Percentiles rank a stretch among this genome's conserved stretches.
Evolutionary conservation across 2,797 vertebrate species (phyloP).

Genomic region (Sparus aurata): DNA sequence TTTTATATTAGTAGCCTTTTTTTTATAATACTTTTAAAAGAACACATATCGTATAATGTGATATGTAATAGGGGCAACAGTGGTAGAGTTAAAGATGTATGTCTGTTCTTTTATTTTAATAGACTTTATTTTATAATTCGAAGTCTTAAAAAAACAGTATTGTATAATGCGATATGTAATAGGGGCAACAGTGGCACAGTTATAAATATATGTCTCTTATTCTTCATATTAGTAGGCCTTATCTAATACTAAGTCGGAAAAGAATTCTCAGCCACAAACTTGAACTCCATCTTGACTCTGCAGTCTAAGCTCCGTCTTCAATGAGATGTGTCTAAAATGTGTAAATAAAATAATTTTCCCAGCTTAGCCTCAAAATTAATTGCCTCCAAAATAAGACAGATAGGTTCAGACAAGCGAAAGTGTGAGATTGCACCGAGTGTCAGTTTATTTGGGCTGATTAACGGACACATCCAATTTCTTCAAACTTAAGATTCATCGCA

Average conservation of each 20-base stretch:
- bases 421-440: conserved; percentile 46
- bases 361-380: conserved; percentile 57
- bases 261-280: conserved; percentile 22
- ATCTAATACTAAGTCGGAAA: conserved; percentile 18
- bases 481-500: conserved; percentile 55
- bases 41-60: not conserved
- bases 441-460: conserved; percentile 50
- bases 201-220: not conserved
- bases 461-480: conserved; percentile 52
- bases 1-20: not conserved
- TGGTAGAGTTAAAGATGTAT: not conserved
- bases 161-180: not conserved
- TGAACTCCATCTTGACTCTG: conserved; percentile 37
- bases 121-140: not conserved
- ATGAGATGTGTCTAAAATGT: conserved; percentile 34
- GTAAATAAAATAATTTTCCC: conserved; percentile 59
- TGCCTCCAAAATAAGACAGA: conserved; percentile 52
- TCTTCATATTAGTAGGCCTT: conserved; percentile 2
- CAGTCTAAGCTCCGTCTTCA: conserved; percentile 32
- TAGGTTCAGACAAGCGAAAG: conserved; percentile 54
- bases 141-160: not conserved
- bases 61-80: not conserved
- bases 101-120: not conserved
- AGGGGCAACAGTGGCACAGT: not conserved
- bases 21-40: not conserved